phyloP scores from a whole-genome alignment of 2,113 vertebrate genomes.

The Mormoops blainvillei region DNA sequence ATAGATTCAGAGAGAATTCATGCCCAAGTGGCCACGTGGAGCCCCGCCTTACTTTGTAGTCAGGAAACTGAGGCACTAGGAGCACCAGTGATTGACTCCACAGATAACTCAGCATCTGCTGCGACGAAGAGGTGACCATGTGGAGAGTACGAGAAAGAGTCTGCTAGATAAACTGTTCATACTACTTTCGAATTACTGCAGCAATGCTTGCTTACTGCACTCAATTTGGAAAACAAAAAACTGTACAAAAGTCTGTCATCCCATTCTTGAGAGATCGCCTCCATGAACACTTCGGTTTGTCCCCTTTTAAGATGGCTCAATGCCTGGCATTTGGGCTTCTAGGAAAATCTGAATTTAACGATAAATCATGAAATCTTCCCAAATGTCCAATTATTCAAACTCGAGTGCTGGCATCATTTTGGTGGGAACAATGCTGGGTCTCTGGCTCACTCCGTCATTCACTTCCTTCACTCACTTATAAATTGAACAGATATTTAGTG shows the following conservation, averaged over 20 bases:
- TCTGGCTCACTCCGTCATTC: not conserved
- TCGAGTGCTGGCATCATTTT: not conserved
- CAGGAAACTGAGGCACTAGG: not conserved
- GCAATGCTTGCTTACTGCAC: not conserved
- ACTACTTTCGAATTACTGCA: not conserved
- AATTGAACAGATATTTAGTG: not conserved
- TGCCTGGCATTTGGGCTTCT: not conserved
- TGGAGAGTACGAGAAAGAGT: not conserved
- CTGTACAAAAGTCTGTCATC: not conserved
- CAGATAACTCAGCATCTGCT: not conserved
- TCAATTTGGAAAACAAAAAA: not conserved
- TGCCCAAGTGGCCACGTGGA: rapidly evolving
- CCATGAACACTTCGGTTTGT: not conserved
- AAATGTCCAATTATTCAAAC: not conserved
- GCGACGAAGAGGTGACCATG: not conserved
- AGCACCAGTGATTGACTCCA: rapidly evolving
- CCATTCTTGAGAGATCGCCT: not conserved
- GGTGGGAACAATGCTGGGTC: not conserved
- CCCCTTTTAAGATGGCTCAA: not conserved
- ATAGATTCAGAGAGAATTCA: not conserved
- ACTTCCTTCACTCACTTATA: not conserved
- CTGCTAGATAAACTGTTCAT: not conserved
- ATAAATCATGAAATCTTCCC: not conserved
- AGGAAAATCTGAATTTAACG: not conserved
- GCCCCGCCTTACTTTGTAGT: not conserved